These are phyloP conservation scores for Sialis lutaria DNA, from an alignment of 2,888 invertebrate species.

Conservation along the genomic window DNA sequence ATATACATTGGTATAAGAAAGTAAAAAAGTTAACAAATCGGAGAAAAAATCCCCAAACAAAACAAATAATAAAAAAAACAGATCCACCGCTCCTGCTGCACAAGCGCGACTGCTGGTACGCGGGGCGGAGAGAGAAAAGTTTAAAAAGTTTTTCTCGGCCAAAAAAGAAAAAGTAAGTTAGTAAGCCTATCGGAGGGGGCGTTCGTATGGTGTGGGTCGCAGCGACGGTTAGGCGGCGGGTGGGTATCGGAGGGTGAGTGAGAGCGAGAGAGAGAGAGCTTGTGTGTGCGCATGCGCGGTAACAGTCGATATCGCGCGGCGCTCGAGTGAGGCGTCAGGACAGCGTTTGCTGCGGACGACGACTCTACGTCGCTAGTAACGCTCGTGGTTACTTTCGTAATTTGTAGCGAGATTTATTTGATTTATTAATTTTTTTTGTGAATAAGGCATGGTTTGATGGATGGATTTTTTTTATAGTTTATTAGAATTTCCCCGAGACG, in stretches of 20 bases:
- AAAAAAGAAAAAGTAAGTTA: constrained; percentile 21
- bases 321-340: not conserved
- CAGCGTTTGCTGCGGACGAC: no score
- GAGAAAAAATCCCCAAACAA: no score
- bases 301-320: not conserved
- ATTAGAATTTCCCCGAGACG: no score
- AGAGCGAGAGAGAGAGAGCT: not conserved
- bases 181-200: constrained; percentile 24
- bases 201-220: constrained; percentile 17
- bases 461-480: no score
- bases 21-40: no score
- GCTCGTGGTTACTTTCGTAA: not conserved
- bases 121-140: constrained; percentile 7
- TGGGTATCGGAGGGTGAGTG: not conserved
- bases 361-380: no score
- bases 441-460: no score
- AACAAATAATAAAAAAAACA: no score
- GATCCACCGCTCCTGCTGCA: constrained; percentile 3
- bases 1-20: no score
- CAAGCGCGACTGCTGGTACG: constrained; percentile 15
- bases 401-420: not conserved
- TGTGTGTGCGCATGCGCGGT: not conserved
- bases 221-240: not conserved
- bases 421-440: no score
- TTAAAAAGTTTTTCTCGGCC: constrained; percentile 15